Percentiles rank a stretch among this genome's conserved stretches.
These are phyloP conservation scores for Dendronephthya gigantea DNA, from an alignment of 64 coral and sea anemone species.

Conservation along the genomic window DNA sequence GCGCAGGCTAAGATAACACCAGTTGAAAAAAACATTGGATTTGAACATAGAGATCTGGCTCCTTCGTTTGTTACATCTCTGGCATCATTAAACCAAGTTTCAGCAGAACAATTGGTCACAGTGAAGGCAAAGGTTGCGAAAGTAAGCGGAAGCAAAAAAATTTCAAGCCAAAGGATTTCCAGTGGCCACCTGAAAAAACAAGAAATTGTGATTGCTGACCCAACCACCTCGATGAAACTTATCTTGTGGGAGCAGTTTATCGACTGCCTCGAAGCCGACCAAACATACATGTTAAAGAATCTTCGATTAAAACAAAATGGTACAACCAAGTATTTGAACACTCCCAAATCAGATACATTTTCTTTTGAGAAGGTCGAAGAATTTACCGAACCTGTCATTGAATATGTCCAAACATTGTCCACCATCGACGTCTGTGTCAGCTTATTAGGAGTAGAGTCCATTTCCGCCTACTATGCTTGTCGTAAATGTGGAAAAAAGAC, in stretches of 20 bases:
- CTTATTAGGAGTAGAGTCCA: not conserved
- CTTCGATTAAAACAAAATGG: not conserved
- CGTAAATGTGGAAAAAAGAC: not conserved
- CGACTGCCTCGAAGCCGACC: not conserved
- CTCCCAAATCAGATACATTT: not conserved
- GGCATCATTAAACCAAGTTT: slow-evolving; percentile 8
- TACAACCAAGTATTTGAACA: not conserved
- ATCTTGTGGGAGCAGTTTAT: not conserved
- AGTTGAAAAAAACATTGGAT: not conserved
- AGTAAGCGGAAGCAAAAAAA: slow-evolving; percentile 7
- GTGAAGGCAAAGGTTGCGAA: slow-evolving; percentile 7
- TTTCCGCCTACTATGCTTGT: not conserved
- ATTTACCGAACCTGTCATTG: not conserved
- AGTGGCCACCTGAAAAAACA: not conserved
- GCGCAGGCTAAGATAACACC: not conserved
- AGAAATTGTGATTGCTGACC: slow-evolving; percentile 19
- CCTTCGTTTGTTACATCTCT: not conserved
- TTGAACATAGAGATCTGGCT: not conserved
- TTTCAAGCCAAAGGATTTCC: not conserved
- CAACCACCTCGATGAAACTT: not conserved
- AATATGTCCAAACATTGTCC: not conserved
- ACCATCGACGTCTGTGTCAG: not conserved
- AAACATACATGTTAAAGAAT: not conserved
- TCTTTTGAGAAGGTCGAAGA: not conserved
- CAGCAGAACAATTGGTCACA: slow-evolving; percentile 21